Conservation (phyloP, 1,140 invertebrate species). For the Drosophila ficusphila region DNA sequence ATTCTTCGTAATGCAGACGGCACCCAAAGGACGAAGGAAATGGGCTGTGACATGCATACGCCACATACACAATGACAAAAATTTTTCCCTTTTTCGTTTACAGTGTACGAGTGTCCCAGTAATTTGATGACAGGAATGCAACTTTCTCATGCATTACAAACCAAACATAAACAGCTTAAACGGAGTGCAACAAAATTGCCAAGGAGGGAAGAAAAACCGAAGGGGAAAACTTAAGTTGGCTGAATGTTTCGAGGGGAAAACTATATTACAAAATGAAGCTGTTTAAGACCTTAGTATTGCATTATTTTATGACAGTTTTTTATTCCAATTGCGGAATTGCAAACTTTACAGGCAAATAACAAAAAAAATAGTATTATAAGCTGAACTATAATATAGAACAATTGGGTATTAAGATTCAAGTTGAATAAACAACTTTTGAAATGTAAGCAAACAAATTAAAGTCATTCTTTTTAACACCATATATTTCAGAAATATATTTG, state of each 20-base stretch:
- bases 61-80: conserved; percentile 9
- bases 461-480: background rate
- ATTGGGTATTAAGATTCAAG: too few relatives aligned
- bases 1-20: conserved; percentile 36
- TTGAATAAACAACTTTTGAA: too few relatives aligned
- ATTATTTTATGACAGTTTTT: too few relatives aligned
- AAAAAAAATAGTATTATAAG: too few relatives aligned
- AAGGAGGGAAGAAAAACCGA: background rate
- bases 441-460: background rate
- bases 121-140: conserved; percentile 42
- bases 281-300: too few relatives aligned
- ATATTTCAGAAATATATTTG: background rate
- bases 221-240: background rate
- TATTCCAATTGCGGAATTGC: too few relatives aligned
- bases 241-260: background rate
- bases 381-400: too few relatives aligned
- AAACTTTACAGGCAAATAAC: too few relatives aligned
- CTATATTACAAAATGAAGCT: background rate
- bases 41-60: conserved; percentile 33
- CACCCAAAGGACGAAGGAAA: conserved; percentile 32
- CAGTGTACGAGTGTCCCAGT: conserved; percentile 14
- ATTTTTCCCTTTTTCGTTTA: background rate
- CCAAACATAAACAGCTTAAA: conserved; percentile 71
- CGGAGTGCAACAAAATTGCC: conserved; percentile 22
- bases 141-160: conserved; percentile 55